These are phyloP conservation scores for Xylota sylvarum DNA, from an alignment of 2,888 invertebrate genomes.

Conservation along the genomic window DNA sequence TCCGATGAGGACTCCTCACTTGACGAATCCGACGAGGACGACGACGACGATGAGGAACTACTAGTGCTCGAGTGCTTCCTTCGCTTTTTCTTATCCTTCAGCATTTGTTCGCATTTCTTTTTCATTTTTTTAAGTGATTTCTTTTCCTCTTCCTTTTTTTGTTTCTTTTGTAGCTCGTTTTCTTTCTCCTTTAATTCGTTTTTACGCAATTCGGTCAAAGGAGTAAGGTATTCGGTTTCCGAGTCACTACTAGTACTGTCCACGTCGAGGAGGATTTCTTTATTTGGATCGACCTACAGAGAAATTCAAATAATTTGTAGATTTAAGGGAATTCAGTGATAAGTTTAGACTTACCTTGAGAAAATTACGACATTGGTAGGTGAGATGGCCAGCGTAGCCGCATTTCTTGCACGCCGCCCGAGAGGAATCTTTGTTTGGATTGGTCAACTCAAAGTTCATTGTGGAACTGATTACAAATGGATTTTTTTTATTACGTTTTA, in stretches of 20 bases:
- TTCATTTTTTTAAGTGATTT: constrained; percentile 72
- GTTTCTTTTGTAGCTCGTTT: constrained; percentile 84
- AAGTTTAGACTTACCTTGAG: constrained; percentile 88
- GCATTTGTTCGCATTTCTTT: constrained; percentile 54
- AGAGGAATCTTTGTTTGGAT: constrained; percentile 89
- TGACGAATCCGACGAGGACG: constrained; percentile 36
- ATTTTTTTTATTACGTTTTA: not conserved
- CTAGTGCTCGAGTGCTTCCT: constrained; percentile 52
- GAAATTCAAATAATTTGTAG: not conserved
- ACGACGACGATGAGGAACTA: constrained; percentile 78
- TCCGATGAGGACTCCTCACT: constrained; percentile 79
- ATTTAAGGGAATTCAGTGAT: constrained; percentile 6
- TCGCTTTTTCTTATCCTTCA: constrained; percentile 57
- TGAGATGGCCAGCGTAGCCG: constrained; percentile 97
- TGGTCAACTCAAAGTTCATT: constrained; percentile 83
- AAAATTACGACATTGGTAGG: constrained; percentile 98
- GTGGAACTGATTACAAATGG: not conserved
- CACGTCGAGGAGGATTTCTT: constrained; percentile 96
- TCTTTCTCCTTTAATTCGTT: constrained; percentile 91
- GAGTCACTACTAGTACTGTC: constrained; percentile 97
- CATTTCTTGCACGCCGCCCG: constrained; percentile 97
- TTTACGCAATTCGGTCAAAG: constrained; percentile 91
- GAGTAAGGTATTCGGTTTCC: constrained; percentile 92
- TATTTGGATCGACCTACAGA: constrained; percentile 92
- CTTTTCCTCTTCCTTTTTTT: constrained; percentile 69